phyloP scores from a whole-genome alignment of 2,113 vertebrate genomes.

The Entosphenus tridentatus region DNA sequence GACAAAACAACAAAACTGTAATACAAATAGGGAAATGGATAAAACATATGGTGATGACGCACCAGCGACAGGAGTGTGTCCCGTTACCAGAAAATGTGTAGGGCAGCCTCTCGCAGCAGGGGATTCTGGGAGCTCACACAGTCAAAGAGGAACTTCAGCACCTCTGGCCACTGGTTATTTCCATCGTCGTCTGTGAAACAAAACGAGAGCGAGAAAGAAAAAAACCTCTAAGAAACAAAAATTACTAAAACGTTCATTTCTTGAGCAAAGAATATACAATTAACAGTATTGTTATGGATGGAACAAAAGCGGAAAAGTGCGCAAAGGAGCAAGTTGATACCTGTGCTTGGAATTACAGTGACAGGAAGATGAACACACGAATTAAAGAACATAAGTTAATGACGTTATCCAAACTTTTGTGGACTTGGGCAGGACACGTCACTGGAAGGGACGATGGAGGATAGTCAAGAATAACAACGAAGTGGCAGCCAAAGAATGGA shows the following conservation, averaged over 20 bases:
- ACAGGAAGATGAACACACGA: too few species aligned
- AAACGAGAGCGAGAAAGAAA: slow-evolving; percentile 1
- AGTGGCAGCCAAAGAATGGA: background rate
- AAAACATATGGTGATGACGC: too few species aligned
- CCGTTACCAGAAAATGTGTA: slow-evolving; percentile 86
- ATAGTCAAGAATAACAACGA: background rate
- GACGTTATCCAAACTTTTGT: background rate
- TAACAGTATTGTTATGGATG: background rate
- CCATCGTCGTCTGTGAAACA: slow-evolving; percentile 60
- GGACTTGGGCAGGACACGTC: background rate
- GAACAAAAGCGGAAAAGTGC: background rate
- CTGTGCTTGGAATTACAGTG: too few species aligned
- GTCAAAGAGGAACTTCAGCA: slow-evolving; percentile 87
- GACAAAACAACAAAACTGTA: too few species aligned
- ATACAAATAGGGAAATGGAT: too few species aligned
- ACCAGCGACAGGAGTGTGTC: too few species aligned
- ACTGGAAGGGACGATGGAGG: background rate
- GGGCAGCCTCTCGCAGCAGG: slow-evolving; percentile 61
- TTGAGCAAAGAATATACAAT: too few species aligned
- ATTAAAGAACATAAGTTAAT: background rate
- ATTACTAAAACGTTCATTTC: background rate
- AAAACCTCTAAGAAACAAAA: slow-evolving; percentile 7
- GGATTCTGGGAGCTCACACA: slow-evolving; percentile 75
- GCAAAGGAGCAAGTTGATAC: slow-evolving; percentile 4
- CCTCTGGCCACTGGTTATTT: slow-evolving; percentile 91